A percentile compares a stretch with the other conserved stretches of the same genome.
Conservation (phyloP, 2,888 invertebrate species). For the Aporophyla nigra region DNA sequence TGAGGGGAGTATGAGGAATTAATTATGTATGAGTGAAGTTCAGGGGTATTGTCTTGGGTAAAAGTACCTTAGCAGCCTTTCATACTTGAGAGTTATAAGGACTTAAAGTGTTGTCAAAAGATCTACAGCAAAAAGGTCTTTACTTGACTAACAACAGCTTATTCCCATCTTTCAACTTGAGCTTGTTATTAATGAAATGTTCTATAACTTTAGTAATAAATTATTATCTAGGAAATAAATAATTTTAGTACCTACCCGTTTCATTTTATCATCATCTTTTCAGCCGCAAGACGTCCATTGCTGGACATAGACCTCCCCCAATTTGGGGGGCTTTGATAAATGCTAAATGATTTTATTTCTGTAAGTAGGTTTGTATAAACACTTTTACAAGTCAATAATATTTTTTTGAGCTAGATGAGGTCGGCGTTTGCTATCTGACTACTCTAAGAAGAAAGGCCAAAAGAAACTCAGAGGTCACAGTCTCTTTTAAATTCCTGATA, state of each 20-base stretch:
- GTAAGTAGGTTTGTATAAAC: too few species aligned
- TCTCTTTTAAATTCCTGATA: too few species aligned
- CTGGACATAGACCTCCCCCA: too few species aligned
- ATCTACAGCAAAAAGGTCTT: slow-evolving; percentile 21
- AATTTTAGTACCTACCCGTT: background rate
- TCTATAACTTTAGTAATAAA: background rate
- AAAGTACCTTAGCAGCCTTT: slow-evolving; percentile 25
- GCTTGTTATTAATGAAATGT: background rate
- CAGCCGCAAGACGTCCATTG: too few species aligned
- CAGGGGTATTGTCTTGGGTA: slow-evolving; percentile 38
- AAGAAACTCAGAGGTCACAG: too few species aligned
- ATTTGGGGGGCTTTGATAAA: too few species aligned
- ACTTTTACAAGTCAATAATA: too few species aligned
- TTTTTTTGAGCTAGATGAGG: too few species aligned
- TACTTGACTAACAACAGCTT: slow-evolving; percentile 13
- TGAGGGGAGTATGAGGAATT: slow-evolving; percentile 42
- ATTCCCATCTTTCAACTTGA: slow-evolving; percentile 10
- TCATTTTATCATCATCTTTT: too few species aligned
- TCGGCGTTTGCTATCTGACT: too few species aligned
- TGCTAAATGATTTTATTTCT: too few species aligned
- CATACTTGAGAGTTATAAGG: slow-evolving; percentile 14
- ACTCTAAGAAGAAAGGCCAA: too few species aligned
- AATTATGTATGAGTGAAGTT: slow-evolving; percentile 52
- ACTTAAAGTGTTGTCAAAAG: slow-evolving; percentile 27
- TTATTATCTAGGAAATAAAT: background rate